Evolutionary conservation across 2,888 invertebrate genomes (phyloP), one percentile per base, ranked within the genome.

Genomic region (Deilephila elpenor): DNA sequence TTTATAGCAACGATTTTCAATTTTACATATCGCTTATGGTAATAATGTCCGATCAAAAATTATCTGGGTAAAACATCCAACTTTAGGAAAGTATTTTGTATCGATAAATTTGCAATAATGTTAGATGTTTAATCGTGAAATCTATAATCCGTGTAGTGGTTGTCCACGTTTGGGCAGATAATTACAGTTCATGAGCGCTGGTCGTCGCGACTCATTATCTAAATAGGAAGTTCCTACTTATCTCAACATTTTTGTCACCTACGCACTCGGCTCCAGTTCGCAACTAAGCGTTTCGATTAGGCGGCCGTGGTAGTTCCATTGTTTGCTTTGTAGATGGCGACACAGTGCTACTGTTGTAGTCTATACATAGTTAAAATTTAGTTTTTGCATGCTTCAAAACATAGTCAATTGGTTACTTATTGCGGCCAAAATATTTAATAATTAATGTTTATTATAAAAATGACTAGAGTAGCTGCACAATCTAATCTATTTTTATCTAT

Each of bases 171-270:
- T 70, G 62, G 75, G 74, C 64, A 71, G 51, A 70, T 72, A 67
- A 72, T 74, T 72, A 75, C 37, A 72, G 67, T 56, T 71, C 71
- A 59, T 60, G 77, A 74, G 73, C 74, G 74, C 71, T 75, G 73
- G 78, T 75, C 77, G 82, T 79, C 81, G 78, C 79, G n/a, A 56
- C 56, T 83, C 81, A 85, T 87, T 91, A 91, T 89, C 89, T 90
- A 86, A 89, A 88, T 89, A 87, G 91, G 92, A 91, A 91, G 89
- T 87, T 79, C 79, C 84, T 84, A 83, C 84, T 91, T 91, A 90
- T 89, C 88, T 90, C 85, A 83, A 83, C 86, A 86, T 89, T 88
- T 89, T 86, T 83, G 84, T 86, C 86, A 86, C 85, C 83, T 84
- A 84, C 86, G 84, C 85, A 78, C 73, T 73, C 73, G 67, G 71